Percentiles rank a stretch among this genome's conserved stretches.
Conservation (phyloP, 2,797 vertebrate genomes). For the Chrosomus eos region DNA sequence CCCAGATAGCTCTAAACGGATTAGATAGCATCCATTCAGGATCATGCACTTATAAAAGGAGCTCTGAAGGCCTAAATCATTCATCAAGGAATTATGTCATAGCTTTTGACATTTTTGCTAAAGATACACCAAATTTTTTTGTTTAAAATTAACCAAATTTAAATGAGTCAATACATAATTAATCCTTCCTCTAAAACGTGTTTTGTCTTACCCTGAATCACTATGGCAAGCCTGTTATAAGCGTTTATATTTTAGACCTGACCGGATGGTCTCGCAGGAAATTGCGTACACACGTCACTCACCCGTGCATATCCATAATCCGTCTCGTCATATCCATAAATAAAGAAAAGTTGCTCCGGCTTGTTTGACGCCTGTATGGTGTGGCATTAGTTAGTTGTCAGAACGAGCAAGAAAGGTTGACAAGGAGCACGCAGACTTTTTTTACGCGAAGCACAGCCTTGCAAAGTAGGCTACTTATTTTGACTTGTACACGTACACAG, state of each 20-base stretch:
- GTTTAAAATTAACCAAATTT: background rate
- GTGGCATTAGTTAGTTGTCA: background rate
- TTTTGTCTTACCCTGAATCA: no score
- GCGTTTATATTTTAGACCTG: no score
- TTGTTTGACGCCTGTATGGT: background rate
- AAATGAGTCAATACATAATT: background rate
- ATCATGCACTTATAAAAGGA: conserved; percentile 20
- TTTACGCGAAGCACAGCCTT: no score
- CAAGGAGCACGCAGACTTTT: background rate
- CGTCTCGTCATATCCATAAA: background rate
- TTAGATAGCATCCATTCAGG: conserved; percentile 15
- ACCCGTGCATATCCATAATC: background rate
- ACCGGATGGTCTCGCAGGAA: no score
- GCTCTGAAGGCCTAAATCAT: background rate
- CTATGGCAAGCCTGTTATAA: no score
- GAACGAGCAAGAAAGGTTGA: background rate
- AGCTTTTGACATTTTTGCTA: background rate
- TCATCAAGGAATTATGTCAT: background rate
- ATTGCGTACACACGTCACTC: background rate
- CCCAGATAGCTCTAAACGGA: background rate
- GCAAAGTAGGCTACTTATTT: no score
- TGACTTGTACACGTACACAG: no score
- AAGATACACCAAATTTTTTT: background rate
- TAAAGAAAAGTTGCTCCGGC: background rate
- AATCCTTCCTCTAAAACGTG: no score